Conservation (phyloP, 2,113 vertebrate species). For the Mungos mungo region DNA sequence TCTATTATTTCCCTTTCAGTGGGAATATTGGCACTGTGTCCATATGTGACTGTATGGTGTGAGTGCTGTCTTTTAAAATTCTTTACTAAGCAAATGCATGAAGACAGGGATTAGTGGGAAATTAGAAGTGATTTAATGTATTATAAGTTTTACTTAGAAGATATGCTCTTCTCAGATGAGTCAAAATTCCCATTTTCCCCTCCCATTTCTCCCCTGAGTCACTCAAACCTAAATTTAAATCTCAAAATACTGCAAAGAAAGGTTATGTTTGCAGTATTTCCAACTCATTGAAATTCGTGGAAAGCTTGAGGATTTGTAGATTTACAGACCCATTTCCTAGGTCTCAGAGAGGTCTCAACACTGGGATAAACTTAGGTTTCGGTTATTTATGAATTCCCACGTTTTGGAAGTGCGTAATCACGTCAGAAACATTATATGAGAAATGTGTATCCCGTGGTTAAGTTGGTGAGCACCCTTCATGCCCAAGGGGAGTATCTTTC, state of each 20-base stretch:
- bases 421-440: background rate
- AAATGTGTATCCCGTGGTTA: background rate
- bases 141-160: background rate
- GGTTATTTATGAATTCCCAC: background rate
- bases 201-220: background rate
- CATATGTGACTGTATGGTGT: no score
- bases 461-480: background rate
- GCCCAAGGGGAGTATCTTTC: background rate
- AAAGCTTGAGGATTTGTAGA: background rate
- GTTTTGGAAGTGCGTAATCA: background rate
- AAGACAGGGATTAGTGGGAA: background rate
- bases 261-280: background rate
- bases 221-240: constrained; percentile 14
- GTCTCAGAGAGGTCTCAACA: background rate
- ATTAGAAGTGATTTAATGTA: background rate
- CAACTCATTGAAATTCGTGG: background rate
- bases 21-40: background rate
- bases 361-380: background rate
- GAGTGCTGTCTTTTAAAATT: background rate
- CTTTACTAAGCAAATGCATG: background rate
- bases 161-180: background rate
- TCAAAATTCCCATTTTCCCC: background rate
- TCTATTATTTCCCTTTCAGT: background rate
- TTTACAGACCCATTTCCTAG: background rate
- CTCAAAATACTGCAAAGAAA: background rate